Base-by-base conservation (phyloP, 1,140 invertebrate genomes). In the Rhopalosiphum padi region DNA sequence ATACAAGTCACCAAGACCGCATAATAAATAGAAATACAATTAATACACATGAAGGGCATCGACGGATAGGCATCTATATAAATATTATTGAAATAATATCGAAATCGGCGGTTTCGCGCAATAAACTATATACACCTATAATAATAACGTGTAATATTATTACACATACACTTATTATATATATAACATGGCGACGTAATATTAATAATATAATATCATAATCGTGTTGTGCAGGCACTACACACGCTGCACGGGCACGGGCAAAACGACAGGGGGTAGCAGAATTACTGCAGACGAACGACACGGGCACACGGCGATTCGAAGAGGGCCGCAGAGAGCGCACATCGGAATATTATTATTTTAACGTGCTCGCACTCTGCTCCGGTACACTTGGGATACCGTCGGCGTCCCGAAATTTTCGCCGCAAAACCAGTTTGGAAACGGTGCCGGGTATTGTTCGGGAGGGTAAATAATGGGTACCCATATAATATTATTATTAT, bases 371-470 rank as follows among this genome's bases (percentile, higher is more conserved):
- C 8, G 23, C 30, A 68, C 30, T 68, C 60, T 25, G 60, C 30
- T 3, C 23, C 48, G 48, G 48, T 60, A 60, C 25, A 60, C 41
- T 41, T 41, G 25, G 55, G 23, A 7, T 46, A 46, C 46, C 46
- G 7, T 0, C 82, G 43, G 85, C 82, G 86, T n/a, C 22, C 22
- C 48, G 9, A 30, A 55, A 89, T 55, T 55, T 55, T 55, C 22
- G 51, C 51, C 88, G 48, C 25, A 22, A 89, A 89, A 89, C 88
- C 88, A 53, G 88, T 89, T 89, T 89, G 1, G 35, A 4, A 89
- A 41, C 18, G 30, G 30, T 85, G 83, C 35, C 35, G 83, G 41
- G 83, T 85, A 43, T 85, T 43, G 83, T 41, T 85, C 83, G 41
- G 37, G 30, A 77, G 60, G 60, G 60, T 35, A n/a, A 77, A 77